Evolutionary conservation across 1,140 invertebrate genomes (phyloP), one percentile per base, ranked within the genome.

Genomic region (Brachystomella parvula): DNA sequence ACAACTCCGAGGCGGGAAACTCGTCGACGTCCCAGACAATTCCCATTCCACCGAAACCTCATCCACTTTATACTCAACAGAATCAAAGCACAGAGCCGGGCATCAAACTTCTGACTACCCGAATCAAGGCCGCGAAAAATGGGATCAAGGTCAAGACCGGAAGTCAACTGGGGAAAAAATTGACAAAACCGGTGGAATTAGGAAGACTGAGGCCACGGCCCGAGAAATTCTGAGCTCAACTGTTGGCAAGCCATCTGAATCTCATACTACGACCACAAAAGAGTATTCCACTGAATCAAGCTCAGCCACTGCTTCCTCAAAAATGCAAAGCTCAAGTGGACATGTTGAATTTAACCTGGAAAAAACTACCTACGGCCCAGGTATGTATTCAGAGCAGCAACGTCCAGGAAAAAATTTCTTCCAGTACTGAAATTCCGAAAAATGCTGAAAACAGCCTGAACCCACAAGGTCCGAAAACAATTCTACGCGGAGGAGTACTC

Each of bases 1-100:
- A 21, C 53, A 57, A 57, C 64, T 72, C 0, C 32, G 65, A 17
- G 71, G 71, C 21, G 71, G 71, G 21, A 72, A 72, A 64, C 24
- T 66, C 28, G 71, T 67, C 19, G 44, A 15, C 6, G 30, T 64
- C 31, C 63, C 63, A n/a, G 47, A 32, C 19, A 30, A 64, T 3
- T 56, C 49, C 19, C 9, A 9, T 28, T 12, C 9, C 28, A 29
- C 15, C 31, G 58, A 60, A 29, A 6, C 24, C 24, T 53, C 24
- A 53, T 12, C 9, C 35, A 39, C 35, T 39, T 39, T 39, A 6
- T 39, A 6, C 35, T 9, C 35, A 9, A 19, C 35, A 6, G 35
- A 56, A 21, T 56, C 49, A 24, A 56, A 56, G 21, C 9, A 12
- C 21, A 21, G 9, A 24, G 6, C 19, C 35, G 35, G 19, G 35